Evolutionary conservation across 2,888 invertebrate genomes (phyloP), one percentile per base, ranked within the genome.

Genomic region (Plutella xylostella): DNA sequence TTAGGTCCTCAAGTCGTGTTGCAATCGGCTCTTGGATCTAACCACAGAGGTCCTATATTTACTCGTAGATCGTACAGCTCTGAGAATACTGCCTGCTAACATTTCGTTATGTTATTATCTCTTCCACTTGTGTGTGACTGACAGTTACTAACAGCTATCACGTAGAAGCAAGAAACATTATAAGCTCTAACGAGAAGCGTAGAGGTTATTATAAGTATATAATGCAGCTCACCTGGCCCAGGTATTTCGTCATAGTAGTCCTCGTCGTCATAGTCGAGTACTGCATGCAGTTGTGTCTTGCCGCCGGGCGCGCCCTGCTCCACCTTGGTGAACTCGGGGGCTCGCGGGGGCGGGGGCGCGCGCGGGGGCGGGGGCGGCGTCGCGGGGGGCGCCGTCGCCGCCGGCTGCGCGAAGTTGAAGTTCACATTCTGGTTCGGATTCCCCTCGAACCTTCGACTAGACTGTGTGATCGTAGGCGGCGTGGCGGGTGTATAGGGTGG

Each of bases 241-340:
- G 87, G 85, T 52, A 85, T 84, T 50, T 89, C 88, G 54, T 90
- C 90, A 47, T 89, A 88, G 57, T 89, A 87, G 35, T 75, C 67
- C 35, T 86, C 86, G 55, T 90, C 90, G 55, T 90, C 90, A 58
- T 91, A 91, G 65, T 92, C 91, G 42, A 91, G 79, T 18, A 91
- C 88, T 3, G 91, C 90, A 65, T 91, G 91, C 47, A 91, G 72
- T 55, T 90, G 89, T 1, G 89, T 89, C 62, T 88, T 88, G 14
- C 80, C 76, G 57, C 77, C 89, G 48, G 73, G 78, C 1, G 85
- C 80, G 50, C 87, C 87, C 4, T 72, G 64, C 58, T 83, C 82
- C 35, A 90, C 90, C 57, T 88, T 86, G 12, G 89, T 90, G 61
- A 87, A 90, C 4, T 88, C 88, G 3, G 89, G 87, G 25, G 88